Base-by-base conservation (phyloP, 2,797 vertebrate species). In the Varecia variegata region DNA sequence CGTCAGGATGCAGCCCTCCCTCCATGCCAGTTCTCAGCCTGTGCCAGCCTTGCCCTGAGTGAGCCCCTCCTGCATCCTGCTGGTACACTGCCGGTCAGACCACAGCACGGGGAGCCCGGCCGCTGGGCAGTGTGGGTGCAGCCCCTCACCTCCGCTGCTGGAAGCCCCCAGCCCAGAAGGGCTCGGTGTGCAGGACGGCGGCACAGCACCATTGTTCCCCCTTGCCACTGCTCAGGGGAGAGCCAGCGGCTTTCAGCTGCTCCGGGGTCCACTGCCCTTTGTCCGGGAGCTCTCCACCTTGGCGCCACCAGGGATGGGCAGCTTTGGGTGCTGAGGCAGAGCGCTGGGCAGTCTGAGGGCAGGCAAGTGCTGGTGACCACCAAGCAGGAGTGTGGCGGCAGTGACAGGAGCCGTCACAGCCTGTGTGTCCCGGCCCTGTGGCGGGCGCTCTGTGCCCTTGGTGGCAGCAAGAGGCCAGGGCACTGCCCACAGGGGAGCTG, bases 1-100 rank as follows among this genome's bases (percentile, higher is more conserved):
- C 11, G 14, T 2, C 40, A 4, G 38, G 30, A 13, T 15, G 35
- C 2, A 30, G 50, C 27, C 45, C 30, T 15, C 47, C 56, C 27
- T 67, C 27, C 7, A 14, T 40, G 30, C 58, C 21, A 15, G 40
- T 14, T 80, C 47, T 79, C 54, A 23, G 0, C 40, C 25, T 2
- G 6, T 17, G 21, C 10, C 20, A 30, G 27, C 1, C 1, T 3
- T 0, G 12, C n/a, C 3, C 0, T 7, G 43, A 15, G 9, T 2
- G 40, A 58, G 5, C 8, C 43, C n/a, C 56, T 13, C 32, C 67
- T 30, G 27, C 5, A 21, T 27, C 1, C 23, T 20, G 23, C 50
- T 11, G 47, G 43, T 25, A 7, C 2, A 2, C 18, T 35, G 23
- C 32, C 1, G 2, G 11, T 13, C 43, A 73, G 77, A 3, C 85